Conservation (phyloP, 1,140 invertebrate genomes). For the Drosophila albomicans region DNA sequence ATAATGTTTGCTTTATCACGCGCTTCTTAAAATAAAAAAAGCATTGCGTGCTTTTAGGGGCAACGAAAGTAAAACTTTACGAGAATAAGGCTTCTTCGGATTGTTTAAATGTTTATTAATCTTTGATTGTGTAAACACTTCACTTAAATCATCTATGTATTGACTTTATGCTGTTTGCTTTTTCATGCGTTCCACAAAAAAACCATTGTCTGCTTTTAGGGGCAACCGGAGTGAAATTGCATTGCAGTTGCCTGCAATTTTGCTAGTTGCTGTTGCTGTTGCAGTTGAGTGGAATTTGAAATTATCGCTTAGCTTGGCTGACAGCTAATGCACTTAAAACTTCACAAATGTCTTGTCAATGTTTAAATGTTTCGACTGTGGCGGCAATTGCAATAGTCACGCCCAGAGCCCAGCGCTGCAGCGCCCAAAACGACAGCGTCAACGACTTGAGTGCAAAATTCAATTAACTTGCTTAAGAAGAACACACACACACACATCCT, state of each 20-base stretch:
- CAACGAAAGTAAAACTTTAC: neutral
- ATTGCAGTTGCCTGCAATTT: constrained; percentile 14
- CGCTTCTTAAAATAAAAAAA: no score
- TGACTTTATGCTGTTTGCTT: no score
- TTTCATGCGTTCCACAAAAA: neutral
- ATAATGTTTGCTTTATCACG: no score
- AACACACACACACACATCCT: constrained; percentile 40
- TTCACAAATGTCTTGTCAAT: constrained; percentile 83
- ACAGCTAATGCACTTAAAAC: constrained; percentile 82
- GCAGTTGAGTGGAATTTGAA: constrained; percentile 36
- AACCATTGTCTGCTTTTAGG: constrained; percentile 3
- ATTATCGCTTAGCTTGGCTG: constrained; percentile 49
- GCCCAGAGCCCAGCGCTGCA: constrained; percentile 27
- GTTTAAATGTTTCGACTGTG: constrained; percentile 66
- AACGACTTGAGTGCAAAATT: constrained; percentile 81
- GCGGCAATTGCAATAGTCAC: constrained; percentile 8
- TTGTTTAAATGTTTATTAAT: no score
- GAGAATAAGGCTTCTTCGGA: no score
- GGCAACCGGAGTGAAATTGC: constrained; percentile 1
- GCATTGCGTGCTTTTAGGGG: neutral
- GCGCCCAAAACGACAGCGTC: constrained; percentile 55
- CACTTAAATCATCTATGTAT: no score
- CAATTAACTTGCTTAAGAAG: constrained; percentile 82
- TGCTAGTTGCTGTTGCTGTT: neutral
- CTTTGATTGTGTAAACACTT: no score